phyloP scores from a whole-genome alignment of 2,888 invertebrate genomes.

The Disparrhopalites patrizii region DNA sequence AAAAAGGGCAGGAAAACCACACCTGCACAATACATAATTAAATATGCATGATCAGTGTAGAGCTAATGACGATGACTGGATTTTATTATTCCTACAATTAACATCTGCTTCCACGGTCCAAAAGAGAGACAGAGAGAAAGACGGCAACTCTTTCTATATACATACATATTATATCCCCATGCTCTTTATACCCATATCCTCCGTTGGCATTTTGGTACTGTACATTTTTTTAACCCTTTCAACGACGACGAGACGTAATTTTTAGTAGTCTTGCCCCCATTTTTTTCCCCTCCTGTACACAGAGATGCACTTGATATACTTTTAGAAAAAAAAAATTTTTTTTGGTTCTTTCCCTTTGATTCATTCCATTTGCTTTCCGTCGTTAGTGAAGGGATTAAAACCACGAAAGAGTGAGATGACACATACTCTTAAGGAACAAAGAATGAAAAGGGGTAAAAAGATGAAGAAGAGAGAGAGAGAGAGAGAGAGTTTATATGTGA shows the following conservation, averaged over 20 bases:
- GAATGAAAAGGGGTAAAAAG: background rate
- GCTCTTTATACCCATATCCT: no score
- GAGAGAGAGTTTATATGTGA: background rate
- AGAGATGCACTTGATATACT: no score
- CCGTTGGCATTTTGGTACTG: no score
- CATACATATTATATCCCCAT: no score
- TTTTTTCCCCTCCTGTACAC: conserved; percentile 6
- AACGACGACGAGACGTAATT: background rate
- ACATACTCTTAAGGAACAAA: no score
- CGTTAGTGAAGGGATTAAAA: no score
- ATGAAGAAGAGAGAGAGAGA: background rate
- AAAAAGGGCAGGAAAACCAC: background rate
- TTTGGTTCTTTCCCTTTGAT: no score
- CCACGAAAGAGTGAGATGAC: no score
- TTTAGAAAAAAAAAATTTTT: no score
- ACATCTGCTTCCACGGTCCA: conserved; percentile 19
- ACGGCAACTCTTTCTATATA: no score
- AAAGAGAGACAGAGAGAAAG: background rate
- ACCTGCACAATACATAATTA: conserved; percentile 14
- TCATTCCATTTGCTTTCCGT: no score
- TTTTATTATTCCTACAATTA: conserved; percentile 14
- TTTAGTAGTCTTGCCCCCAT: conserved; percentile 19
- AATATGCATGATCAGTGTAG: conserved; percentile 16
- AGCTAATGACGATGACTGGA: conserved; percentile 16
- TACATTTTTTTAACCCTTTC: no score